Evolutionary conservation across 2,888 invertebrate species (phyloP).

Genomic region (Hartigia nigra): DNA sequence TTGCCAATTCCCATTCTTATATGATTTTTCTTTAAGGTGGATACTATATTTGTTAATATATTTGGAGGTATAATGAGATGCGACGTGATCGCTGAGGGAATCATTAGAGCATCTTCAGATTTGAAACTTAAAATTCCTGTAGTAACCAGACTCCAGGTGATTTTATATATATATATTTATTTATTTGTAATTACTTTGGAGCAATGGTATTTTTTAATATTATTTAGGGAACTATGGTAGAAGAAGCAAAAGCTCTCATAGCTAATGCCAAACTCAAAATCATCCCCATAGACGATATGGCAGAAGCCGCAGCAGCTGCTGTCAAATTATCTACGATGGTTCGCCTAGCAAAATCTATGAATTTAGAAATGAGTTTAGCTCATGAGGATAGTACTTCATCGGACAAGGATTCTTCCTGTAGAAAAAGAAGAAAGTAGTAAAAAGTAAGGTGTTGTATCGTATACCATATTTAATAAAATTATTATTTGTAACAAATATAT

Average conservation of each 20-base stretch:
- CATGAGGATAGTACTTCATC: background rate
- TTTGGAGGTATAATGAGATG: slow-evolving; percentile 75
- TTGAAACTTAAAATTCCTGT: slow-evolving; percentile 70
- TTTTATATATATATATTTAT: background rate
- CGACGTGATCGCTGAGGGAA: slow-evolving; percentile 73
- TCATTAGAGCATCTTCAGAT: slow-evolving; percentile 69
- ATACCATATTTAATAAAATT: background rate
- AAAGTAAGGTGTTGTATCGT: background rate
- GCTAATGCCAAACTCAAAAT: slow-evolving; percentile 41
- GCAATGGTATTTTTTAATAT: background rate
- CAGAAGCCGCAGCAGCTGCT: slow-evolving; percentile 38
- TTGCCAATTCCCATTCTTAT: background rate
- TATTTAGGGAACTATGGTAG: slow-evolving; percentile 77
- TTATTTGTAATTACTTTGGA: background rate
- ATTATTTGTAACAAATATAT: background rate
- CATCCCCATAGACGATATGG: slow-evolving; percentile 44
- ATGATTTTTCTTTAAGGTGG: slow-evolving; percentile 61
- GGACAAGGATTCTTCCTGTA: background rate
- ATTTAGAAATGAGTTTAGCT: slow-evolving; percentile 30
- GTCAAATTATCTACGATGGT: slow-evolving; percentile 41
- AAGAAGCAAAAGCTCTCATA: slow-evolving; percentile 40
- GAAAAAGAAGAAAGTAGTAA: background rate
- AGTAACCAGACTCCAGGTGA: slow-evolving; percentile 70
- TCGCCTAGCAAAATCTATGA: slow-evolving; percentile 33
- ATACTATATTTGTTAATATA: slow-evolving; percentile 73